Evolutionary conservation across 2,113 vertebrate genomes (phyloP), one percentile per base, ranked within the genome.

Genomic region (Pygoscelis adeliae): DNA sequence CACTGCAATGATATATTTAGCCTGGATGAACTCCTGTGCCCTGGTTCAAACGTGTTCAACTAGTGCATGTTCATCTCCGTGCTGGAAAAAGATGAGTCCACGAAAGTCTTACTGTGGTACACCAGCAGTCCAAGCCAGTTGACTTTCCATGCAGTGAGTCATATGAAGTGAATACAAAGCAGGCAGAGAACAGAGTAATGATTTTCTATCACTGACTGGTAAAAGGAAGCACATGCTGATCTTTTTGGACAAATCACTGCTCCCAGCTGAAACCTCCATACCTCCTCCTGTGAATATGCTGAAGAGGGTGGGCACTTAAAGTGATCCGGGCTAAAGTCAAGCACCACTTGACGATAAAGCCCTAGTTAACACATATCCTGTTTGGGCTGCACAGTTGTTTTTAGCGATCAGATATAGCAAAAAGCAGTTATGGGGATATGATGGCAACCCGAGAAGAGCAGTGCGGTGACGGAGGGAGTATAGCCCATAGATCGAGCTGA

Each of bases 1-100:
- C 59, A 44, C 66, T 29, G 53, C 82, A 93, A 34, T n/a, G 87
- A 89, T 93, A 90, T 86, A 86, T 94, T 95, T 97, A 96, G 93
- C 89, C 81, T 83, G 47, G 93, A 91, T 52, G 77, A 95, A 87
- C 77, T 79, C 44, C 38, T 21, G 73, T 95, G 91, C 56, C 23
- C 62, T 56, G 36, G 62, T 70, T 89, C 15, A 9, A 79, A 71
- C 12, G 26, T 2, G 2, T 87, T 82, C 91, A 87, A 23, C 34
- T 49, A 40, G 32, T 44, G 52, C 61, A 49, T 20, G 56, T 44
- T 93, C 40, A 8, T 40, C 27, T 91, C 62, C 2, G 0, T 74
- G 49, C 53, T 85, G 92, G 89, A 91, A 93, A 96, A 96, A 90
- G 71, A 59, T 22, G 56, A 79, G 44, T 69, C 80, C 69, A 30